Evolutionary conservation across 2,888 invertebrate species (phyloP), one percentile per base, ranked within the genome.

Genomic region (Zaprionus obscuricornis): DNA sequence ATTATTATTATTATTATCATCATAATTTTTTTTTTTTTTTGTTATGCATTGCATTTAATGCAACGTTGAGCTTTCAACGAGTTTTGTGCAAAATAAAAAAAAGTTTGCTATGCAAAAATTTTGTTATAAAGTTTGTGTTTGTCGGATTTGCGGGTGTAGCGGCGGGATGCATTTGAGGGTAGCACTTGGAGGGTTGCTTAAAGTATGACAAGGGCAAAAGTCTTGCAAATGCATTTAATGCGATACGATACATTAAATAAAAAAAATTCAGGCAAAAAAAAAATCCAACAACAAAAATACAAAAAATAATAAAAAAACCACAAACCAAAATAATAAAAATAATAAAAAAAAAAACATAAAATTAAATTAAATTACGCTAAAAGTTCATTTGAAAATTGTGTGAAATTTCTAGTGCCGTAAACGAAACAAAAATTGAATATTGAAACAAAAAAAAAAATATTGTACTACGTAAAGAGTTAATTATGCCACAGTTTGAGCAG

Each of bases 41-140:
- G 62, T 49, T 60, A 55, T 60, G 65, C 50, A 54, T 49, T 63
- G 55, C 83, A 56, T 64, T 78, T 66, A 62, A 57, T 81, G 84
- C 81, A 81, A 68, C 81, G 67, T 54, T 82, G 57, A 65, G 56
- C 63, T 57, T 49, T 29, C 29, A 55, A 39, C n/a, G 51, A 26
- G 56, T 46, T 56, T 24, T 33, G 10, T 45, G 79, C 52, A 37
- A 43, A 45, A 52, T 37, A n/a, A n/a, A n/a, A 14, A 26, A 59
- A 29, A 40, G 31, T 3, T 36, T 52, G 39, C 52, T 47, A 37
- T 42, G 70, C 39, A 22, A 56, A 50, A 16, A 37, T 54, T 57
- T 51, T 68, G 29, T 57, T 33, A 42, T 51, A 55, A 55, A 56
- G 29, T 39, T 20, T 10, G 10, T 27, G 4, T 29, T 17, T 31